phyloP scores from a whole-genome alignment of 64 coral and sea anemone genomes.

The Orbicella faveolata region DNA sequence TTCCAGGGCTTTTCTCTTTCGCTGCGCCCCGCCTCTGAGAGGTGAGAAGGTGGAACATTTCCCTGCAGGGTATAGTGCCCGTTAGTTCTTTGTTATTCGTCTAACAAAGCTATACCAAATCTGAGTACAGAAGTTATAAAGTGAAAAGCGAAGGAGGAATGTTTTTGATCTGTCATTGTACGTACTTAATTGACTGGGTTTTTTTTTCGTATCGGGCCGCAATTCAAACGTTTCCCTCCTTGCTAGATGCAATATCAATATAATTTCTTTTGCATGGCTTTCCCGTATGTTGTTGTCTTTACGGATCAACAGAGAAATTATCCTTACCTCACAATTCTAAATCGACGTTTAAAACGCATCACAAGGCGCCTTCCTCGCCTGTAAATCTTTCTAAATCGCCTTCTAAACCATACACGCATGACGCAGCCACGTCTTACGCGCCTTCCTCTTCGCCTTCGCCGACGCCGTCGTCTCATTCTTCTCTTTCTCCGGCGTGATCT shows the following conservation, averaged over 20 bases:
- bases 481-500: conserved; percentile 18
- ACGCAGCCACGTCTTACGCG: neutral
- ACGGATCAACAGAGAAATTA: neutral
- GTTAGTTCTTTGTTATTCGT: no score
- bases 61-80: no score
- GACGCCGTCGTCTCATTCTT: conserved; percentile 5
- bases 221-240: no score
- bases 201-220: no score
- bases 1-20: no score
- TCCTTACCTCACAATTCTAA: conserved; percentile 1
- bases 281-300: neutral
- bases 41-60: no score
- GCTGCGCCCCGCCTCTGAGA: no score
- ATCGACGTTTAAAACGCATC: neutral
- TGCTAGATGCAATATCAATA: neutral
- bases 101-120: no score
- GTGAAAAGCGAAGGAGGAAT: no score
- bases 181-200: no score
- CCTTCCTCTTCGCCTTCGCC: conserved; percentile 11
- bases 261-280: neutral
- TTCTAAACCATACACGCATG: neutral
- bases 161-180: no score
- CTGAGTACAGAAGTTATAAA: no score
- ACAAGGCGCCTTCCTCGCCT: neutral
- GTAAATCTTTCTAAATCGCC: neutral